Base-by-base conservation (phyloP, 2,797 vertebrate species). In the Pygocentrus nattereri region DNA sequence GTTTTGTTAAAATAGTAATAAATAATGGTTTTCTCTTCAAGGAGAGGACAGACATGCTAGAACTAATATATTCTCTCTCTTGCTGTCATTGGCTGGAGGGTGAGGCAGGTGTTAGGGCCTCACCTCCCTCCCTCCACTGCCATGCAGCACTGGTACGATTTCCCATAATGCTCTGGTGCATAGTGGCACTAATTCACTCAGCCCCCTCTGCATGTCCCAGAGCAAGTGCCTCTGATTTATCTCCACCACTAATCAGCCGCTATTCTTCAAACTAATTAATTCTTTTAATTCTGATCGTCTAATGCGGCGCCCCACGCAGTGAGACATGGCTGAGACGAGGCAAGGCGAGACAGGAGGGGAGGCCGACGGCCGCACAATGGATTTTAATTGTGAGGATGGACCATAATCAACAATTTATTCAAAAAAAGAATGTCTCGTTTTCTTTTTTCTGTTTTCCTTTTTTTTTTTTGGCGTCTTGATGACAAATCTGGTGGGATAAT, bases 201-300 rank as follows among this genome's bases (percentile, higher is more conserved):
- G 19, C 67, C 38, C 38, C 72, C 69, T 85, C 82, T 52, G 50
- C 76, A 65, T 44, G 47, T 82, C 77, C 76, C 71, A 64, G 34
- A 62, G 65, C 56, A 70, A 34, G 44, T 41, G 61, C n/a, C 30
- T 76, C 87, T 87, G 87, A 91, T 92, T 92, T 88, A 86, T 91
- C 86, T 90, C 84, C 25, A 19, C 64, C 77, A 90, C 91, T 87
- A 94, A 94, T 95, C 93, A 94, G 89, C 88, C 86, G 82, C 90
- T 88, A 92, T 95, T 94, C 93, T 94, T 88, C 85, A 88, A 90
- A 87, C 87, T 93, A 92, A 95, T 95, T 92, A 93, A 93, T 93
- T 93, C 38, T 87, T 90, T 89, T 93, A 92, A 93, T 93, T 93
- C 88, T 84, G 85, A 90, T 89, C 89, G 87, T 90, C 86, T 86